A percentile compares a stretch with the other conserved stretches of the same genome.
Evolutionary conservation across 2,888 invertebrate species (phyloP).

Genomic region (Drosophila recens): DNA sequence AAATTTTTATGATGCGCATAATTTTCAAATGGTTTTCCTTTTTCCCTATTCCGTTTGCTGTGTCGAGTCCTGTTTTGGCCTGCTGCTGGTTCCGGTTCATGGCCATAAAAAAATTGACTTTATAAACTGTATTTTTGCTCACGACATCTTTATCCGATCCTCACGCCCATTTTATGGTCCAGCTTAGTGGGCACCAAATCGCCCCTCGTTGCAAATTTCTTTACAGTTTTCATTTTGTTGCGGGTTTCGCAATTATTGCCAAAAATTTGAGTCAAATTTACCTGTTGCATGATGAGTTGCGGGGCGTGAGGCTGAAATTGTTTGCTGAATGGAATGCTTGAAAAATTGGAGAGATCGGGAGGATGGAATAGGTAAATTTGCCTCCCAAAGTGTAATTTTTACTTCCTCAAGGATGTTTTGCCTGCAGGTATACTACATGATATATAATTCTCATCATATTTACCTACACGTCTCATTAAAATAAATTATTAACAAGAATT

Average conservation of each 20-base stretch:
- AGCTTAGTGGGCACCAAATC: constrained; percentile 31
- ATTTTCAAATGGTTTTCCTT: constrained; percentile 69
- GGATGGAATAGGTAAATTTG: no score
- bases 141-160: constrained; percentile 13
- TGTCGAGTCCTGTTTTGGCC: constrained; percentile 26
- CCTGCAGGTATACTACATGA: no score
- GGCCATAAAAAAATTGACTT: constrained; percentile 79
- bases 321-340: constrained; percentile 11
- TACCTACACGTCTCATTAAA: no score
- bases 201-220: constrained; percentile 25
- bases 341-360: background rate
- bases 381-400: background rate
- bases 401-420: background rate
- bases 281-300: constrained; percentile 22
- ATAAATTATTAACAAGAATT: no score
- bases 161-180: constrained; percentile 68
- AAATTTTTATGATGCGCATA: constrained; percentile 71
- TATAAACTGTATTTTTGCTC: constrained; percentile 60
- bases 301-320: constrained; percentile 4
- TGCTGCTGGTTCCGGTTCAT: constrained; percentile 39
- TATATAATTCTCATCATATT: no score
- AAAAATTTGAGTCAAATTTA: constrained; percentile 20
- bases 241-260: constrained; percentile 45
- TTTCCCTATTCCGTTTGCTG: constrained; percentile 27
- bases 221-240: constrained; percentile 29